These are phyloP conservation scores for Zelostemma sp. DNA, from an alignment of 1,140 invertebrate genomes.

Conservation along the genomic window DNA sequence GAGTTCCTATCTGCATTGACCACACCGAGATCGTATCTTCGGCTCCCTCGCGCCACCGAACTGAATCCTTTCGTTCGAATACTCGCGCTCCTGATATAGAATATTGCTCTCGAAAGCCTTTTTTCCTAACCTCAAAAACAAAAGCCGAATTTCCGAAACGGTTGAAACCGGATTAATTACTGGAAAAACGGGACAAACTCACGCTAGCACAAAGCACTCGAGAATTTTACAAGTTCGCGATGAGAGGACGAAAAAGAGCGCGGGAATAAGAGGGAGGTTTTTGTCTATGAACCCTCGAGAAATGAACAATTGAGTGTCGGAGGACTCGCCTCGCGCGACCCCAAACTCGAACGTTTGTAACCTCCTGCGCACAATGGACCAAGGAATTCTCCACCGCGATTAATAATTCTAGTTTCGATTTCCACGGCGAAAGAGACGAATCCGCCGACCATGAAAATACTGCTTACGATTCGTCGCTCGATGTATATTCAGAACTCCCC, in stretches of 20 bases:
- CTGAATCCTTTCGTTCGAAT: constrained; percentile 1
- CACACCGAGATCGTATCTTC: constrained; percentile 20
- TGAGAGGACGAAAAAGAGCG: constrained; percentile 44
- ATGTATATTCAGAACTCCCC: too few relatives aligned
- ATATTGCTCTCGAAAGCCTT: constrained; percentile 17
- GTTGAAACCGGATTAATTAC: too few relatives aligned
- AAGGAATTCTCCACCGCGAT: constrained; percentile 56
- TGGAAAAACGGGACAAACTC: too few relatives aligned
- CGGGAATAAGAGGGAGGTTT: constrained; percentile 43
- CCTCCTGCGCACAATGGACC: constrained; percentile 54
- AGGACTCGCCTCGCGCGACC: constrained; percentile 55
- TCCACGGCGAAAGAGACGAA: constrained; percentile 28
- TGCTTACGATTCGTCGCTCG: constrained; percentile 26
- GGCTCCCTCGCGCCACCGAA: constrained; percentile 8
- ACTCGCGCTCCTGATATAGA: constrained; percentile 11
- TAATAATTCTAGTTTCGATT: constrained; percentile 60
- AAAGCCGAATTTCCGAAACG: too few relatives aligned
- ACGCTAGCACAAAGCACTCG: constrained; percentile 41
- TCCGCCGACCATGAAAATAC: constrained; percentile 22
- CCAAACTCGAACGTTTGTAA: constrained; percentile 54
- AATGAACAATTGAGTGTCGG: constrained; percentile 52
- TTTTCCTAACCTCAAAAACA: constrained; percentile 12
- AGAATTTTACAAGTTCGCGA: constrained; percentile 44
- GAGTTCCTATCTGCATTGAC: constrained; percentile 27
- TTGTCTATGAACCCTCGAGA: constrained; percentile 55